These are phyloP conservation scores for Heterodera schachtii DNA, from an alignment of 1,140 invertebrate species.

Conservation along the genomic window DNA sequence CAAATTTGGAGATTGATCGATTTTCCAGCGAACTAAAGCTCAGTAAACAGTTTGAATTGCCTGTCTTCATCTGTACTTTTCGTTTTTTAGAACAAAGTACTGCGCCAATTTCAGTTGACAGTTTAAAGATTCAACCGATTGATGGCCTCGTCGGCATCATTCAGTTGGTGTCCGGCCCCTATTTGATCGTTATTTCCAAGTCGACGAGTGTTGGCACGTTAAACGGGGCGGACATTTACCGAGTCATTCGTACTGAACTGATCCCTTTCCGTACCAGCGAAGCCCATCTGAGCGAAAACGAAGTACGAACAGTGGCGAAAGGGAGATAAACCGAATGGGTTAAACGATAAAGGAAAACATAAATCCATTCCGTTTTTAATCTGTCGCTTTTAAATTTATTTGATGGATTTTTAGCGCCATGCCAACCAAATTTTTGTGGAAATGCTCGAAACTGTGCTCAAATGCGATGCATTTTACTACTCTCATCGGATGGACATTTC, in stretches of 20 bases:
- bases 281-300: constrained; percentile 80
- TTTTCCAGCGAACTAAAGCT: constrained; percentile 2
- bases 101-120: constrained; percentile 54
- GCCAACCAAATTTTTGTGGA: constrained; percentile 77
- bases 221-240: constrained; percentile 82
- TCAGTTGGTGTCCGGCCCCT: constrained; percentile 75
- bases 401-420: constrained; percentile 11
- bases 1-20: constrained; percentile 23
- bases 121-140: constrained; percentile 69
- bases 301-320: constrained; percentile 69
- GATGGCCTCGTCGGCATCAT: constrained; percentile 87
- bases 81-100: constrained; percentile 3
- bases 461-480: constrained; percentile 84
- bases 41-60: not conserved
- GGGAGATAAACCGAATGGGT: not conserved
- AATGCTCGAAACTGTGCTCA: constrained; percentile 79
- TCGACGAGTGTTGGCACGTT: constrained; percentile 82
- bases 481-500: constrained; percentile 90
- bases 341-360: no score
- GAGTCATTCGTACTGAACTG: constrained; percentile 79
- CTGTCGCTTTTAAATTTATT: not conserved
- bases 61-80: not conserved
- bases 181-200: constrained; percentile 83
- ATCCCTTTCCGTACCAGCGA: constrained; percentile 80
- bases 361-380: no score